A percentile compares a stretch with the other conserved stretches of the same genome.
phyloP scores from a whole-genome alignment of 2,888 invertebrate genomes.

The Acleris emargana region DNA sequence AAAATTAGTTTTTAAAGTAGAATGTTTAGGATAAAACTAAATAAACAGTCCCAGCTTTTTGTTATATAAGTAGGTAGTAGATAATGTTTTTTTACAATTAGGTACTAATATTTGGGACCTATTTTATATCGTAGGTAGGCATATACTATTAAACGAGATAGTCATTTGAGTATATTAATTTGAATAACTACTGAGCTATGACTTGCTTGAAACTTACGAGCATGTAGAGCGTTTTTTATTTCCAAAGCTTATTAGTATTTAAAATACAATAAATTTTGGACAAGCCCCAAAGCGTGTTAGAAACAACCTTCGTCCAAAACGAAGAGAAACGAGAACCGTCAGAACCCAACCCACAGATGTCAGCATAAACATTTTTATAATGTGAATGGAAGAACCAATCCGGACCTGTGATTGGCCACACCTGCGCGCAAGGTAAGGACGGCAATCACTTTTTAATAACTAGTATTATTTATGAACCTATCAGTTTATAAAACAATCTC shows the following conservation, averaged over 20 bases:
- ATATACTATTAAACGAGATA: too few relatives aligned
- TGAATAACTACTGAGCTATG: background rate
- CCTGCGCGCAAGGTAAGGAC: slow-evolving; percentile 50
- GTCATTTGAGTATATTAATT: too few relatives aligned
- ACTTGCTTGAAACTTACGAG: slow-evolving; percentile 2
- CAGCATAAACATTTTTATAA: slow-evolving; percentile 42
- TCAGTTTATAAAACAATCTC: slow-evolving; percentile 21
- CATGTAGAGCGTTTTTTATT: slow-evolving; percentile 25
- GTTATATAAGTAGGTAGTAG: too few relatives aligned
- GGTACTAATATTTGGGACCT: too few relatives aligned
- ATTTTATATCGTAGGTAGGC: too few relatives aligned
- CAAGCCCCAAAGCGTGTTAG: slow-evolving; percentile 47
- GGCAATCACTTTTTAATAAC: slow-evolving; percentile 44
- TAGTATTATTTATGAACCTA: slow-evolving; percentile 47
- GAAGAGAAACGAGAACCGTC: slow-evolving; percentile 54
- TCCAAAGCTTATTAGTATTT: slow-evolving; percentile 18
- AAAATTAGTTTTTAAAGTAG: background rate
- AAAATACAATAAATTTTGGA: slow-evolving; percentile 2
- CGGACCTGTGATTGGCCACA: slow-evolving; percentile 55
- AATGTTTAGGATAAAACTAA: too few relatives aligned
- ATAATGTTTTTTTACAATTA: too few relatives aligned
- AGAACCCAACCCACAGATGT: slow-evolving; percentile 51
- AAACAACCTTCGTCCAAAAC: slow-evolving; percentile 55
- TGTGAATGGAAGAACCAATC: slow-evolving; percentile 45
- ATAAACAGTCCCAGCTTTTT: too few relatives aligned